phyloP scores from a whole-genome alignment of 2,888 invertebrate genomes.

The Brachylomia viminalis region DNA sequence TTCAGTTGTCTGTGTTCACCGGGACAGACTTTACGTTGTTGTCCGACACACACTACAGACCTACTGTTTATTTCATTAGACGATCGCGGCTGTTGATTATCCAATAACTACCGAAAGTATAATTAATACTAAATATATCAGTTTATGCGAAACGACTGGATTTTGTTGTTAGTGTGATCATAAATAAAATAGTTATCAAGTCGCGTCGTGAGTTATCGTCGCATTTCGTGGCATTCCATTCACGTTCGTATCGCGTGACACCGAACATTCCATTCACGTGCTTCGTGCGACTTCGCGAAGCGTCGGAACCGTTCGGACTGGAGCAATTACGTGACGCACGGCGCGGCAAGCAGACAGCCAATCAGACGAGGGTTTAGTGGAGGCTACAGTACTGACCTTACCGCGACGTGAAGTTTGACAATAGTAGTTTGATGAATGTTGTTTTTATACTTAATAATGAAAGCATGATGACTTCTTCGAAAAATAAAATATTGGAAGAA shows the following conservation, averaged over 20 bases:
- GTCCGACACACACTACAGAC: not conserved
- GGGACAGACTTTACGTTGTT: constrained; percentile 9
- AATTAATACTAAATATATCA: not conserved
- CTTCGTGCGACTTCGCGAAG: constrained; percentile 33
- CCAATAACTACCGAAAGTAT: not conserved
- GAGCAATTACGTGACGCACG: constrained; percentile 9
- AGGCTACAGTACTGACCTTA: not conserved
- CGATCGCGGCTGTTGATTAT: not conserved
- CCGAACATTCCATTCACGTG: constrained; percentile 1
- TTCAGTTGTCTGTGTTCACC: constrained; percentile 26
- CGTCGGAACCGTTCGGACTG: constrained; percentile 34
- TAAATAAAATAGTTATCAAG: constrained; percentile 6
- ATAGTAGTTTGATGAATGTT: not conserved
- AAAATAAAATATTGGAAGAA: constrained; percentile 72
- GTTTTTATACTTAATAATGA: not conserved
- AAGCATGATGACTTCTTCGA: constrained; percentile 33
- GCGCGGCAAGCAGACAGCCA: not conserved
- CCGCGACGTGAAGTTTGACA: not conserved
- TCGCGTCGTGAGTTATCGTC: constrained; percentile 36
- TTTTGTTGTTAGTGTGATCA: constrained; percentile 22
- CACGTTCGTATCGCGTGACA: constrained; percentile 30
- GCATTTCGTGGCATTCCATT: constrained; percentile 33
- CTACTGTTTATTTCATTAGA: not conserved
- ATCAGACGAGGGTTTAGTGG: not conserved
- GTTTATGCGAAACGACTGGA: constrained; percentile 4